phyloP scores from a whole-genome alignment of 2,113 vertebrate genomes.

The Bambusicola thoracicus region DNA sequence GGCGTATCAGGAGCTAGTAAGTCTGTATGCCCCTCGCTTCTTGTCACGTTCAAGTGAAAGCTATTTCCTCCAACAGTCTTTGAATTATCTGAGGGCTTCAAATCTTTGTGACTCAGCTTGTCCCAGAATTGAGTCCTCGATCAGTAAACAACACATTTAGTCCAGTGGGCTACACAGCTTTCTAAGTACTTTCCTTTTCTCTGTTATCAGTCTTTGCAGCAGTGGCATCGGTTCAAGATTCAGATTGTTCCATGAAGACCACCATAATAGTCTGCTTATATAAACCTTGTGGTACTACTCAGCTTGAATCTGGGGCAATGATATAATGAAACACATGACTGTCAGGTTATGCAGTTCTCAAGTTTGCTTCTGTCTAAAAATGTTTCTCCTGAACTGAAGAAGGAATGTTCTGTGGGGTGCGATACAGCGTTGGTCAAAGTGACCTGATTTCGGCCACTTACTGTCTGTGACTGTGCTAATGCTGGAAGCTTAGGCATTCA shows the following conservation, averaged over 20 bases:
- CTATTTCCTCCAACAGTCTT: background rate
- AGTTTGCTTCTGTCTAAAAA: constrained; percentile 13
- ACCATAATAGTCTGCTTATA: background rate
- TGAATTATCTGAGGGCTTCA: background rate
- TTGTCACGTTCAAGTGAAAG: background rate
- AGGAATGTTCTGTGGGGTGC: background rate
- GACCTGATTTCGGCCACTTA: constrained; percentile 28
- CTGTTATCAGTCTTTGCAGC: background rate
- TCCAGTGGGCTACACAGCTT: background rate
- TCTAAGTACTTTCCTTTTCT: background rate
- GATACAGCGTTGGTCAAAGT: background rate
- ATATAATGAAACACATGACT: background rate
- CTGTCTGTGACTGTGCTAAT: background rate
- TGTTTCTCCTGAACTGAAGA: background rate
- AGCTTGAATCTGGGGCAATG: background rate
- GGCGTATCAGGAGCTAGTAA: rapidly evolving
- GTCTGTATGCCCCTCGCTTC: background rate
- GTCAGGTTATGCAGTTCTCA: background rate
- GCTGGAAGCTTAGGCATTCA: constrained; percentile 4
- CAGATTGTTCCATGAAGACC: background rate
- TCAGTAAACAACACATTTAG: background rate
- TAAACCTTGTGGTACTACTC: background rate
- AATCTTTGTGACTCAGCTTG: background rate
- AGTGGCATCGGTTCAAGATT: background rate
- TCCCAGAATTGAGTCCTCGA: background rate